These are phyloP conservation scores for Hypsopygia costalis DNA, from an alignment of 2,888 invertebrate species.

Conservation along the genomic window DNA sequence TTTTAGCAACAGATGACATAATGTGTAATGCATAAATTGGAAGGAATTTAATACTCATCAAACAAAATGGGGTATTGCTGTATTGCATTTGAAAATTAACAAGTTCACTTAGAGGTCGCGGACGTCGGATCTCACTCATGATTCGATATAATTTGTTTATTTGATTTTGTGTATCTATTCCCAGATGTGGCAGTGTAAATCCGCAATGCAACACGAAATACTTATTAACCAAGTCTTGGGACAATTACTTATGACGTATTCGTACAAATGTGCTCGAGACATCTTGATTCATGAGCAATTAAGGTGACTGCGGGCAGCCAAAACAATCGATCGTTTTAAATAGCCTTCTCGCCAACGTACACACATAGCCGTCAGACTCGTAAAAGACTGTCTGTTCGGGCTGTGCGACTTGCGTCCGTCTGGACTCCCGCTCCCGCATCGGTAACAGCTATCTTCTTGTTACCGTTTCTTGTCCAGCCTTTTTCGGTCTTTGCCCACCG, in stretches of 20 bases:
- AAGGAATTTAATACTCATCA: too few species aligned
- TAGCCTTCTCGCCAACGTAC: constrained; percentile 49
- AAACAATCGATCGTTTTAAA: constrained; percentile 77
- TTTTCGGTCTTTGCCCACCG: too few species aligned
- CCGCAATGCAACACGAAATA: not conserved
- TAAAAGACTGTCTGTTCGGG: not conserved
- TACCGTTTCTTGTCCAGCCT: too few species aligned
- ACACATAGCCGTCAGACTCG: constrained; percentile 32
- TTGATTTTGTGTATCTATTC: not conserved
- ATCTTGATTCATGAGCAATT: constrained; percentile 75
- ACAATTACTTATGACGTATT: not conserved
- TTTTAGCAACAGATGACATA: too few species aligned
- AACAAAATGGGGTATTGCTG: too few species aligned
- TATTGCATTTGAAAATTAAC: too few species aligned
- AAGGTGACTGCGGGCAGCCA: constrained; percentile 74
- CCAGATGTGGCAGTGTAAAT: not conserved
- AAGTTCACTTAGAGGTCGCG: constrained; percentile 3
- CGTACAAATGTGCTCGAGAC: constrained; percentile 54
- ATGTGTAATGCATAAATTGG: too few species aligned
- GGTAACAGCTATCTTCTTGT: too few species aligned
- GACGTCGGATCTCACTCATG: constrained; percentile 4
- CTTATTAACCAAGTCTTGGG: not conserved
- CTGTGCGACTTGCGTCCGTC: too few species aligned
- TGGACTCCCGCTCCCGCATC: too few species aligned
- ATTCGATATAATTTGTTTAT: constrained; percentile 1